Evolutionary conservation across 2,888 invertebrate genomes (phyloP), one percentile per base, ranked within the genome.

Genomic region (Philonicus albiceps): DNA sequence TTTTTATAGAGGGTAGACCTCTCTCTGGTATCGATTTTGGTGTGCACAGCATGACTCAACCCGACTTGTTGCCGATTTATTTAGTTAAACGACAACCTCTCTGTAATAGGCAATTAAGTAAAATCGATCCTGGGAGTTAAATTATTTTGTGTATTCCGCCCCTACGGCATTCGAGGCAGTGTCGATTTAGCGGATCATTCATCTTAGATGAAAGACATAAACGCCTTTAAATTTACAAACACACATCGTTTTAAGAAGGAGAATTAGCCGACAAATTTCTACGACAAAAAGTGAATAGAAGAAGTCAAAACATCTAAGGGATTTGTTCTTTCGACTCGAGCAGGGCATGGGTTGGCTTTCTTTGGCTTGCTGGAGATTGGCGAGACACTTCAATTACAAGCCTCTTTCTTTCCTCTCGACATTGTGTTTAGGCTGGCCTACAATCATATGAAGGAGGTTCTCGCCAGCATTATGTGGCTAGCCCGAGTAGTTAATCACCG

Each of bases 81-180:
- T 43, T 43, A 43, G 40, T 16, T 13, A 43, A 43, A 43, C 49
- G 49, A 49, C 49, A 49, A 49, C n/a, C n/a, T 6, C 49, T 1
- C 31, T 53, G 37, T 80, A 53, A 80, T 53, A 55, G 80, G 27
- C 80, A 80, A 80, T 80, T 80, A 80, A 80, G 30, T 80, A 31
- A 31, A 80, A 80, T 80, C 80, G 53, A 80, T 53, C 30, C 53
- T 7, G 19, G 22, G 80, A 30, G 30, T 80, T 80, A 43, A 80
- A 27, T 53, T 80, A 53, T 53, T 80, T 49, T 11, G 13, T 31
- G 30, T 40, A 40, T n/a, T n/a, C 40, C 53, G 19, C 31, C 53
- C 16, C 49, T 8, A 8, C 30, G 31, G 30, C 53, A n/a, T 53
- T n/a, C 7, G 27, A 22, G 3, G 5, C 19, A 27, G 27, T 78